Conservation (phyloP, 2,888 invertebrate species). For the Drosophila cyrtoloma region DNA sequence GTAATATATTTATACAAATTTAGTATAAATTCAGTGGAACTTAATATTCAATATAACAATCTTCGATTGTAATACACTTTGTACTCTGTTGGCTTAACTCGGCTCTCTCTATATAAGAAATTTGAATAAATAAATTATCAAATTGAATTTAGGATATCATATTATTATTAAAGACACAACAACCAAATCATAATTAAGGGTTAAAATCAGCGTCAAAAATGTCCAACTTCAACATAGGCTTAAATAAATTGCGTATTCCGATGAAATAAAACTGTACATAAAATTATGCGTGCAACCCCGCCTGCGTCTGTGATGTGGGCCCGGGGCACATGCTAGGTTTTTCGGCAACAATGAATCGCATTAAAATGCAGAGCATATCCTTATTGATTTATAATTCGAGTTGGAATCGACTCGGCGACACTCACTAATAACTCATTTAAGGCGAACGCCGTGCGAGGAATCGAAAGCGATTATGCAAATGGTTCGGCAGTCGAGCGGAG, state of each 20-base stretch:
- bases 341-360: conserved; percentile 60
- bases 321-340: conserved; percentile 15
- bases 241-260: conserved; percentile 47
- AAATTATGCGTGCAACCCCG: conserved; percentile 60
- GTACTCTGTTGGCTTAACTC: neutral
- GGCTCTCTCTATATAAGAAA: neutral
- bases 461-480: conserved; percentile 84
- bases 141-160: neutral
- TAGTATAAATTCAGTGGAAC: neutral
- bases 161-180: neutral
- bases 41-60: neutral
- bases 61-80: neutral
- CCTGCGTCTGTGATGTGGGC: neutral
- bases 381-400: conserved; percentile 82
- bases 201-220: neutral
- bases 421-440: conserved; percentile 83
- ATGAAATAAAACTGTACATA: conserved; percentile 54
- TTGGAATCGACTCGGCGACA: conserved; percentile 77
- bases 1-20: neutral
- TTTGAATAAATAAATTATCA: neutral
- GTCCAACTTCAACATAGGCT: neutral
- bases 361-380: conserved; percentile 77
- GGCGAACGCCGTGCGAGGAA: conserved; percentile 75
- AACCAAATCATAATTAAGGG: neutral
- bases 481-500: conserved; percentile 9